Conservation (phyloP, 2,888 invertebrate genomes). For the Hypena proboscidalis region DNA sequence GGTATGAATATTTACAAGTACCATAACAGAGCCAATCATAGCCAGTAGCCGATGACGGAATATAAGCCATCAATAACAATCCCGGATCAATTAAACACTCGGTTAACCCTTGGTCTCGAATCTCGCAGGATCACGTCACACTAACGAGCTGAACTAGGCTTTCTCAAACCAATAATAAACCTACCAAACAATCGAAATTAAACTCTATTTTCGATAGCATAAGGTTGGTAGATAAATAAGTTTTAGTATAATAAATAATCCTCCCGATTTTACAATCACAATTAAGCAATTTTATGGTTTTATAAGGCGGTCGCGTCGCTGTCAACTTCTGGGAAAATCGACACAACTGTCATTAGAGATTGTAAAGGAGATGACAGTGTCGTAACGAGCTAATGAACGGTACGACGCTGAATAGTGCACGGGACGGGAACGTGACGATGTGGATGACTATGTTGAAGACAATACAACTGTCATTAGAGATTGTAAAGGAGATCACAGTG, state of each 20-base stretch:
- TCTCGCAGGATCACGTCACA: conserved; percentile 55
- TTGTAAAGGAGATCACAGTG: conserved; percentile 77
- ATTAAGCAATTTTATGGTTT: conserved; percentile 78
- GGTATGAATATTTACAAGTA: conserved; percentile 1
- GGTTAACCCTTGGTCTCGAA: conserved; percentile 53
- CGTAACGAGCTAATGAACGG: conserved; percentile 74
- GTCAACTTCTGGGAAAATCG: conserved; percentile 79
- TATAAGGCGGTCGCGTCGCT: conserved; percentile 63
- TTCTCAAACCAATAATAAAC: conserved; percentile 24
- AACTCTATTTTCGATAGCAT: conserved; percentile 4
- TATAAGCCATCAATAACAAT: conserved; percentile 58
- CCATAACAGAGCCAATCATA: conserved; percentile 26
- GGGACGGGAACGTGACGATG: conserved; percentile 9
- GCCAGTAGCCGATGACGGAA: conserved; percentile 40
- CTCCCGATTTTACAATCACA: conserved; percentile 68
- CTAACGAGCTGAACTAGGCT: conserved; percentile 59
- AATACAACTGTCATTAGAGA: conserved; percentile 71
- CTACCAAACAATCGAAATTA: conserved; percentile 11
- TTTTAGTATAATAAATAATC: conserved; percentile 47
- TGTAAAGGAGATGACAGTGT: conserved; percentile 77
- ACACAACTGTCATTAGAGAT: conserved; percentile 71
- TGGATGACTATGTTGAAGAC: conserved; percentile 36
- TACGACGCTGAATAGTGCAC: conserved; percentile 2
- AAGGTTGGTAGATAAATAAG: conserved; percentile 9
- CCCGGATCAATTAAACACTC: conserved; percentile 52